Conservation (phyloP, 2,797 vertebrate species). For the Odontamblyopus lacepedii region DNA sequence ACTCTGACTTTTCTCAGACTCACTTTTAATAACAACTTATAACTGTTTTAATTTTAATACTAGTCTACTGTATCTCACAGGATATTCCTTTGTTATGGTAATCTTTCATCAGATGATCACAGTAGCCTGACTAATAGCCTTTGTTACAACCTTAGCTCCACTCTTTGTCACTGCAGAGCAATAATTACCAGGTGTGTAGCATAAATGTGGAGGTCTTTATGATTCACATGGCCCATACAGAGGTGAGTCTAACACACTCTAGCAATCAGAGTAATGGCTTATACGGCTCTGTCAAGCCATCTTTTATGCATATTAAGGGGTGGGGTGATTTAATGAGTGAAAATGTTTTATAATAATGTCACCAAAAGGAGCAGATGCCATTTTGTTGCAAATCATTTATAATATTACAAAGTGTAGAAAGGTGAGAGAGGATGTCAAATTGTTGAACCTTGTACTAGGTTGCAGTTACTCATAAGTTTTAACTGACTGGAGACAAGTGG, state of each 20-base stretch:
- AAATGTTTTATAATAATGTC: slow-evolving; percentile 14
- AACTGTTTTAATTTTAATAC: background rate
- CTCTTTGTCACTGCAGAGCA: slow-evolving; percentile 6
- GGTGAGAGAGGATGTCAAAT: background rate
- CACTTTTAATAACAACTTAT: background rate
- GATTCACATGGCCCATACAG: background rate
- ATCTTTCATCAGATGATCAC: background rate
- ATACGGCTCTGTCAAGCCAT: slow-evolving; percentile 3
- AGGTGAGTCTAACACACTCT: background rate
- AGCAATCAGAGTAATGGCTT: slow-evolving; percentile 15
- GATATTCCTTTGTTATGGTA: background rate
- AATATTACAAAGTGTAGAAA: too few relatives aligned
- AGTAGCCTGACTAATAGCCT: slow-evolving; percentile 4
- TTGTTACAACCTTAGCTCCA: background rate
- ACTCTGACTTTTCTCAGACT: background rate
- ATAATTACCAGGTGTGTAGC: slow-evolving; percentile 7
- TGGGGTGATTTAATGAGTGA: background rate
- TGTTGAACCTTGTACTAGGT: background rate
- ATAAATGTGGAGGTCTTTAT: slow-evolving; percentile 6
- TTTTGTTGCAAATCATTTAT: background rate
- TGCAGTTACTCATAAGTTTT: too few relatives aligned
- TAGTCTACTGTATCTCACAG: background rate
- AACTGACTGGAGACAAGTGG: too few relatives aligned
- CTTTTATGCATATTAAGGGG: slow-evolving; percentile 5
- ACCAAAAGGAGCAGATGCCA: slow-evolving; percentile 10